Conservation (phyloP, 2,113 vertebrate species). For the Montifringilla adamsi region DNA sequence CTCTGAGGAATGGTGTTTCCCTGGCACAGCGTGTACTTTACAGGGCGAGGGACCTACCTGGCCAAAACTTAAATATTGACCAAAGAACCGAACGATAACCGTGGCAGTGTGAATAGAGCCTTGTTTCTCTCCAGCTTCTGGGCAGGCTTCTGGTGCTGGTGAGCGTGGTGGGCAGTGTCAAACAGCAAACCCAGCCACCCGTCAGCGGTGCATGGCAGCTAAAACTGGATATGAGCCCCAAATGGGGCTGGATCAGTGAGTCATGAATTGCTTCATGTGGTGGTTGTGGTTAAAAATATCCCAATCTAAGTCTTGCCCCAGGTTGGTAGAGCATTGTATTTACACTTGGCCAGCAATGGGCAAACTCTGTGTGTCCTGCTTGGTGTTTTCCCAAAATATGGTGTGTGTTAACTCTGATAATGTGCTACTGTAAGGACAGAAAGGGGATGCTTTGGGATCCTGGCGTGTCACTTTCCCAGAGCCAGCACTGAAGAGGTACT, state of each 20-base stretch:
- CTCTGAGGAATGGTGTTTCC: neutral
- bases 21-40: neutral
- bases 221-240: neutral
- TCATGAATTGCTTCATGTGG: neutral
- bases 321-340: neutral
- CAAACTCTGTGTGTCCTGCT: neutral
- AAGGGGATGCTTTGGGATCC: neutral
- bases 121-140: neutral
- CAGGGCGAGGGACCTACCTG: neutral
- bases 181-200: neutral
- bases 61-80: constrained; percentile 63
- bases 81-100: neutral
- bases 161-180: fast-evolving
- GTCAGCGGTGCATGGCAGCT: fast-evolving
- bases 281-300: constrained; percentile 15
- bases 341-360: neutral
- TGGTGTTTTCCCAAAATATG: neutral
- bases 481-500: neutral
- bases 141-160: fast-evolving
- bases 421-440: neutral
- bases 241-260: neutral
- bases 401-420: neutral
- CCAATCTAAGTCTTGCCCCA: neutral
- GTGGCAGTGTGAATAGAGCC: neutral
- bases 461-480: neutral